Evolutionary conservation across 2,797 vertebrate species (phyloP).

Genomic region (Glossophaga mutica): DNA sequence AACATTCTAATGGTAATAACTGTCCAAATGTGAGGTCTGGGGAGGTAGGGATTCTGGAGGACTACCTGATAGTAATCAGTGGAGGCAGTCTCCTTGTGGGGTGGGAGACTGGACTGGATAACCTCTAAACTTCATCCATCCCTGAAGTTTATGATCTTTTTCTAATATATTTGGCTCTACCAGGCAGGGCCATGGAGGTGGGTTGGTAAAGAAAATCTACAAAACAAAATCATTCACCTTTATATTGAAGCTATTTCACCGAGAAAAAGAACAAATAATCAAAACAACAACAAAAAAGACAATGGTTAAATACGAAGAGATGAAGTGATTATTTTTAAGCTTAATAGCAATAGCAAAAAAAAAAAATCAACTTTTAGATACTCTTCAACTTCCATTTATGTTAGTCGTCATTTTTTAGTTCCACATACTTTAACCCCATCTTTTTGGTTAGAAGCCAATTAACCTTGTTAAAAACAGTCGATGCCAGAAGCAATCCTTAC

Average conservation of each 20-base stretch:
- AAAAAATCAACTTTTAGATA: not conserved
- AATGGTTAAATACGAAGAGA: constrained; percentile 17
- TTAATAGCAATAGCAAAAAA: constrained; percentile 30
- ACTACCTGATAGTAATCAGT: not conserved
- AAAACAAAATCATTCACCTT: constrained; percentile 26
- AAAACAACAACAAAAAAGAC: not conserved
- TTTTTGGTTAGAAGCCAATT: constrained; percentile 67
- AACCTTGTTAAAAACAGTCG: constrained; percentile 50
- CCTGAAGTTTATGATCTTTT: not conserved
- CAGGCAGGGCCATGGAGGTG: not conserved
- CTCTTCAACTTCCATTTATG: constrained; percentile 2
- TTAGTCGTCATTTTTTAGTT: constrained; percentile 24
- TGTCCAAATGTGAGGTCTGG: not conserved
- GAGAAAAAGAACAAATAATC: not conserved
- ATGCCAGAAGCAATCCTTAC: constrained; percentile 59
- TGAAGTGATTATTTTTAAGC: constrained; percentile 24
- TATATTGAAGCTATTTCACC: constrained; percentile 2
- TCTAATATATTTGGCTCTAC: not conserved
- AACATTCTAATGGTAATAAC: not conserved
- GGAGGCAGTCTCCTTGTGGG: not conserved
- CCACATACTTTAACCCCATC: constrained; percentile 40
- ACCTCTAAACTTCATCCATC: not conserved
- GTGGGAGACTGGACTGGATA: not conserved
- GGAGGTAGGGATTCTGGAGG: not conserved
- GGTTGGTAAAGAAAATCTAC: not conserved